Evolutionary conservation across 2,113 vertebrate species (phyloP).

Genomic region (Dicaeum eximium): DNA sequence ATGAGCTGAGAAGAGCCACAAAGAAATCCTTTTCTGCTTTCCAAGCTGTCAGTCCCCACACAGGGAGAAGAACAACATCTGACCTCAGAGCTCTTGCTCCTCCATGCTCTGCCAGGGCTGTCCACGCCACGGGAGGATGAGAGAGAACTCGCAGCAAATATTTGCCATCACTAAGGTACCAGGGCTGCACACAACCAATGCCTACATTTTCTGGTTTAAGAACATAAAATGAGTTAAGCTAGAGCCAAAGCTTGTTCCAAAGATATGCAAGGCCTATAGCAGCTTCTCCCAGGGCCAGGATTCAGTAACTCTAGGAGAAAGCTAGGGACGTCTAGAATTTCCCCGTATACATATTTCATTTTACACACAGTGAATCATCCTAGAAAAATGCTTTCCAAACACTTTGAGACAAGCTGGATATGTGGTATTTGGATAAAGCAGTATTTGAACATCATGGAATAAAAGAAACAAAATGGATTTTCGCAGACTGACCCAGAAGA

Average conservation of each 20-base stretch:
- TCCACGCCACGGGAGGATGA: background rate
- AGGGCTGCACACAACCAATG: background rate
- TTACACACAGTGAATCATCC: background rate
- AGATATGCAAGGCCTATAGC: background rate
- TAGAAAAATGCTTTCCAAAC: background rate
- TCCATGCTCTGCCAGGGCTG: fast-evolving
- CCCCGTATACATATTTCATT: background rate
- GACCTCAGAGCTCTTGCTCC: background rate
- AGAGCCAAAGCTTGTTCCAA: background rate
- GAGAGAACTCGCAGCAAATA: background rate
- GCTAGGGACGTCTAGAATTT: background rate
- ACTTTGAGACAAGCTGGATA: background rate
- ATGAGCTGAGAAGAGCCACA: background rate
- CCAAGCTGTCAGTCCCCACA: background rate
- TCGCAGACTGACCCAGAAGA: background rate
- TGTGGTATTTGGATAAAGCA: background rate
- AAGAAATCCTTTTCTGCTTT: background rate
- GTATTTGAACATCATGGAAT: background rate
- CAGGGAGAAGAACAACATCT: background rate
- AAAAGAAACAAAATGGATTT: background rate
- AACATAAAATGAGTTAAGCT: background rate
- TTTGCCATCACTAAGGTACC: background rate
- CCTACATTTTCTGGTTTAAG: background rate
- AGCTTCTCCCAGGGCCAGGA: background rate
- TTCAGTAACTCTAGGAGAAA: background rate